Base-by-base conservation (phyloP, 2,888 invertebrate species). In the Megastigmus dorsalis region DNA sequence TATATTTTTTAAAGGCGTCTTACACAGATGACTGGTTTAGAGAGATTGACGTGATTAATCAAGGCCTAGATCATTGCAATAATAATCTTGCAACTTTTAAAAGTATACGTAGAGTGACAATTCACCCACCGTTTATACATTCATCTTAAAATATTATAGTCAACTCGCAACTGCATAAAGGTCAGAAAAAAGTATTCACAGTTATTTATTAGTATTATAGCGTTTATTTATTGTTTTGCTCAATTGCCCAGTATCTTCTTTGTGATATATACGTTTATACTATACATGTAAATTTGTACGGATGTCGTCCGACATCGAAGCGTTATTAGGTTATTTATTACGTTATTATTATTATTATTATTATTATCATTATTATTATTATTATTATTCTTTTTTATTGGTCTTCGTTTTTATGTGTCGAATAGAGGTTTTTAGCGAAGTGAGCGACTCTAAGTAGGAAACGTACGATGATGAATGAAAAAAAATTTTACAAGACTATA, bases 211-310 rank as follows among this genome's bases (percentile, higher is more conserved):
- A 15, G 18, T 74, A 20, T 63, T 62, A 71, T 38, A 76, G 66
- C 48, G 52, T 75, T 74, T 66, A 72, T 77, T 77, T 75, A 75
- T 77, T 75, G 55, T 75, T 77, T 77, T 26, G 45, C 59, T 72
- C 59, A 72, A 79, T 80, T 77, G 79, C 80, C 82, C 84, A 82
- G 83, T 84, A 83, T 83, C 81, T 79, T 84, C 80, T 82, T 82
- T 79, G 81, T 83, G 81, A 81, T 83, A 82, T 81, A 78, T 78
- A 52, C 55, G 20, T 71, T 54, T 71, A 65, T 36, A 48, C 65
- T 36, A 45, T 50, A 10, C 23, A 23, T 54, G 55, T 52, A 59
- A 36, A 62, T 65, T 57, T 72, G 41, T 68, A 75, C 38, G 26
- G 26, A 55, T 60, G 66, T 66, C 48, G 15, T 55, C 43, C 52